phyloP scores from a whole-genome alignment of 1,140 invertebrate genomes.

The Eulimnadia texana region DNA sequence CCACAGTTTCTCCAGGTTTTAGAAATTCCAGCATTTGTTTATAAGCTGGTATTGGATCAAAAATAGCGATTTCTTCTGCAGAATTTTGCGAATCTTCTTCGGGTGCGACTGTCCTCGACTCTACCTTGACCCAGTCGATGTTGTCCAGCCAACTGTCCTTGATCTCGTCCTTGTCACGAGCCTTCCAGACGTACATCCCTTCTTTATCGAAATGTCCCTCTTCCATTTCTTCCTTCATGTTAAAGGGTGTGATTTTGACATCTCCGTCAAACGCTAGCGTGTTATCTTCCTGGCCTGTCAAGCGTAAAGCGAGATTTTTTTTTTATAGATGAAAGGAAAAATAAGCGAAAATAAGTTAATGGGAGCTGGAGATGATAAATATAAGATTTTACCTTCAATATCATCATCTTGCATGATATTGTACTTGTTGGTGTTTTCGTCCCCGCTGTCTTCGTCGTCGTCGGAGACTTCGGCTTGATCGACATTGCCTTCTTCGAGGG shows the following conservation, averaged over 20 bases:
- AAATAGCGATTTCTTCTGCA: constrained; percentile 35
- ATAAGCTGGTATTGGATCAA: constrained; percentile 49
- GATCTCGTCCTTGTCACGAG: constrained; percentile 68
- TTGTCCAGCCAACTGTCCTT: constrained; percentile 93
- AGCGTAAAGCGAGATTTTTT: constrained; percentile 21
- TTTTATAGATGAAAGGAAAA: too few species aligned
- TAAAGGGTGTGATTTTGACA: constrained; percentile 87
- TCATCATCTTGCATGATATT: constrained; percentile 69
- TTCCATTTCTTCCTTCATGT: constrained; percentile 94
- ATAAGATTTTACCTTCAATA: constrained; percentile 54
- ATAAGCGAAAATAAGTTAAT: too few species aligned
- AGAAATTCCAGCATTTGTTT: constrained; percentile 64
- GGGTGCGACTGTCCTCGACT: constrained; percentile 6
- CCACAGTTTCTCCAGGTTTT: constrained; percentile 70
- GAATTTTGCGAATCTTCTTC: constrained; percentile 3
- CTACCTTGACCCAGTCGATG: constrained; percentile 72
- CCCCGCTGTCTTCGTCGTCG: constrained; percentile 77
- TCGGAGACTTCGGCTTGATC: constrained; percentile 52
- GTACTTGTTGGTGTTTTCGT: constrained; percentile 42
- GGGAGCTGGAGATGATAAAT: constrained; percentile 5
- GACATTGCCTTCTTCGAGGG: constrained; percentile 23
- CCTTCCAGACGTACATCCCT: constrained; percentile 84
- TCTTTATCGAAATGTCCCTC: constrained; percentile 92
- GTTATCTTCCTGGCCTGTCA: constrained; percentile 49
- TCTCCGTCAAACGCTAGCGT: constrained; percentile 51